A percentile compares a stretch with the other conserved stretches of the same genome.
These are phyloP conservation scores for Micromussa lordhowensis DNA, from an alignment of 92 coral and sea anemone species.

Conservation along the genomic window DNA sequence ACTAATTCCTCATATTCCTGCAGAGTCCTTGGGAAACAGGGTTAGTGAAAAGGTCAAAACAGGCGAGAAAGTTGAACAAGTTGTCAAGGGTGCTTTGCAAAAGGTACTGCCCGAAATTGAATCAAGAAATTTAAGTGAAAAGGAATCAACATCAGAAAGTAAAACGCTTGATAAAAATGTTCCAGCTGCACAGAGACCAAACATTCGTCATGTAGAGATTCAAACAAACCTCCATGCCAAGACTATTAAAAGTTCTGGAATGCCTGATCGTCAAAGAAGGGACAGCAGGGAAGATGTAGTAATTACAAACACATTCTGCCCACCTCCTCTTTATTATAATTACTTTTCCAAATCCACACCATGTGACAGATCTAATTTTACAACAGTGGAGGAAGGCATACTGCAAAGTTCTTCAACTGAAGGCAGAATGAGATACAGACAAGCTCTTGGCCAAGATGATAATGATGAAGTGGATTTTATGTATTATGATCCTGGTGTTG, in stretches of 20 bases:
- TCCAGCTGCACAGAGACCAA: not conserved
- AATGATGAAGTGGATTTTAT: constrained; percentile 63
- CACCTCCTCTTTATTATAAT: constrained; percentile 93
- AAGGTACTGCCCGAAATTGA: constrained; percentile 23
- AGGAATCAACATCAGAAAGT: not conserved
- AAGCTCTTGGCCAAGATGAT: not conserved
- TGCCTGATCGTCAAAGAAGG: not conserved
- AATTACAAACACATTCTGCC: constrained; percentile 88
- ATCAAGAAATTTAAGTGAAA: not conserved
- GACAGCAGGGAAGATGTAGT: constrained; percentile 60
- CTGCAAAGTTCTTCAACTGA: not conserved
- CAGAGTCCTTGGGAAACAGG: constrained; percentile 56
- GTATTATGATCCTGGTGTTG: constrained; percentile 70
- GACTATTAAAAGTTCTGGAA: constrained; percentile 7
- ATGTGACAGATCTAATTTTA: not conserved
- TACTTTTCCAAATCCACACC: constrained; percentile 45
- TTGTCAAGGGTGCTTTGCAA: not conserved
- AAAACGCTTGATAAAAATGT: not conserved
- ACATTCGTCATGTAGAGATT: constrained; percentile 39
- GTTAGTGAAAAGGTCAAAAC: constrained; percentile 5
- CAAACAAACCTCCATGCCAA: constrained; percentile 52
- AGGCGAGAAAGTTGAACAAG: constrained; percentile 13
- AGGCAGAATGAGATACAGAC: not conserved
- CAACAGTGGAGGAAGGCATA: not conserved
- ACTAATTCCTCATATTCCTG: constrained; percentile 83